These are phyloP conservation scores for Lepilemur ruficaudatus DNA, from an alignment of 2,797 vertebrate species.

Conservation along the genomic window DNA sequence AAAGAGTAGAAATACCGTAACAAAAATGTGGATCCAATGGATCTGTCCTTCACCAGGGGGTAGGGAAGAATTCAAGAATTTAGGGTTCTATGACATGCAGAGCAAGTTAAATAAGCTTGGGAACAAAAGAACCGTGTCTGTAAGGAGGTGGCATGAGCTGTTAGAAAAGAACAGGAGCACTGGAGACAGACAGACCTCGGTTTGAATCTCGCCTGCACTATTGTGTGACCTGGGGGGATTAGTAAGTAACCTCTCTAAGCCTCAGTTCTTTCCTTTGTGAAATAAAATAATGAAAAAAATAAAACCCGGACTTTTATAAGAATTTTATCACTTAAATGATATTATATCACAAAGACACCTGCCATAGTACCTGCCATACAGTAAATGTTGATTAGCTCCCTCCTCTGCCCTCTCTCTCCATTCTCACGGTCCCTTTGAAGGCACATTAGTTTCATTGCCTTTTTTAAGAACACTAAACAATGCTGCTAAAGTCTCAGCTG, in stretches of 20 bases:
- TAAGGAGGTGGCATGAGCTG: neutral
- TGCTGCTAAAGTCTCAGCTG: neutral
- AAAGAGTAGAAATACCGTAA: neutral
- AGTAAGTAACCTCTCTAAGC: neutral
- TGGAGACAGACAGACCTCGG: neutral
- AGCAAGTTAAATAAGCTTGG: neutral
- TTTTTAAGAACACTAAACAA: neutral
- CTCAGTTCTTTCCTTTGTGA: neutral
- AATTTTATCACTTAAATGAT: neutral
- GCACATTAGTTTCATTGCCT: neutral
- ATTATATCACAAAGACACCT: neutral
- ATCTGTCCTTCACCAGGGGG: neutral
- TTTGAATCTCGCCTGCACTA: neutral
- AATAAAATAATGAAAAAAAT: neutral
- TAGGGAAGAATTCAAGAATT: neutral
- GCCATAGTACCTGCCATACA: neutral
- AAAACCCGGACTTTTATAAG: neutral
- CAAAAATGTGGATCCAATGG: neutral
- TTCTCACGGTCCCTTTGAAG: neutral
- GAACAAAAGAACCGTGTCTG: neutral
- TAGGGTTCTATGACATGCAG: neutral
- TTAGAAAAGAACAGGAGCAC: neutral
- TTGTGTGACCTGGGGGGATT: neutral
- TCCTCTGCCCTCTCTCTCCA: neutral
- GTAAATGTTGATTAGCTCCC: neutral